Conservation (phyloP, 2,113 vertebrate species). For the Sinosuthora webbiana region DNA sequence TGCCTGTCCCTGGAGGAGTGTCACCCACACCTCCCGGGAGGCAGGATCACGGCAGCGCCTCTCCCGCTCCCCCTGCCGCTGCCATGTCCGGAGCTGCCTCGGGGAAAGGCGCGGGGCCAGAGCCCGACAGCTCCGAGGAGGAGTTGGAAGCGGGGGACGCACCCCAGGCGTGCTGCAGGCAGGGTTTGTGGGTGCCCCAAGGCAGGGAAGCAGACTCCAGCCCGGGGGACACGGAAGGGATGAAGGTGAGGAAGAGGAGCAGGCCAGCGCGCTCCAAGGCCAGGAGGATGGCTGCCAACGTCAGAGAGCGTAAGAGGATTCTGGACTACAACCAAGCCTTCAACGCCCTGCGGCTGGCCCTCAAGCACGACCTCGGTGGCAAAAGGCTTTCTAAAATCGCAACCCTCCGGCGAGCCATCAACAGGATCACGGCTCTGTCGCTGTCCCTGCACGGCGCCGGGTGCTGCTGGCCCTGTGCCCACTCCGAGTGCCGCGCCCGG, state of each 20-base stretch:
- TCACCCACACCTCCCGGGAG: background rate
- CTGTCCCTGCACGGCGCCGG: conserved; percentile 74
- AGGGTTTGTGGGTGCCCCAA: conserved; percentile 23
- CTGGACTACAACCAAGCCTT: conserved; percentile 98
- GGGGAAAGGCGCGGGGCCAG: conserved; percentile 39
- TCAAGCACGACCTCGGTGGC: conserved; percentile 88
- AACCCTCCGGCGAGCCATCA: conserved; percentile 91
- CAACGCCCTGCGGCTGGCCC: conserved; percentile 86
- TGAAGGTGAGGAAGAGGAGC: conserved; percentile 76
- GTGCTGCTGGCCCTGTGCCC: conserved; percentile 71
- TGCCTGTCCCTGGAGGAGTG: conserved; percentile 29
- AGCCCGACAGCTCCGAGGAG: conserved; percentile 72
- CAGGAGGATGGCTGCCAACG: conserved; percentile 89
- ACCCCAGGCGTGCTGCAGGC: background rate
- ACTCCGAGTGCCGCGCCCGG: conserved; percentile 76
- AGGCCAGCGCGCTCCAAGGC: conserved; percentile 90
- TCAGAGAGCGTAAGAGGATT: conserved; percentile 93
- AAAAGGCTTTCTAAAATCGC: conserved; percentile 97
- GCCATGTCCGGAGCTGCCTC: conserved; percentile 19
- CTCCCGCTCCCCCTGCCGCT: background rate
- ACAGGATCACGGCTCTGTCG: conserved; percentile 88
- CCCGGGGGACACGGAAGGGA: conserved; percentile 41
- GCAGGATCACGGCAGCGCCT: background rate
- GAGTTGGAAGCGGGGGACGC: conserved; percentile 60
- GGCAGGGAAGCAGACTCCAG: conserved; percentile 47